phyloP scores from a whole-genome alignment of 2,113 vertebrate species.

The Trinectes maculatus region DNA sequence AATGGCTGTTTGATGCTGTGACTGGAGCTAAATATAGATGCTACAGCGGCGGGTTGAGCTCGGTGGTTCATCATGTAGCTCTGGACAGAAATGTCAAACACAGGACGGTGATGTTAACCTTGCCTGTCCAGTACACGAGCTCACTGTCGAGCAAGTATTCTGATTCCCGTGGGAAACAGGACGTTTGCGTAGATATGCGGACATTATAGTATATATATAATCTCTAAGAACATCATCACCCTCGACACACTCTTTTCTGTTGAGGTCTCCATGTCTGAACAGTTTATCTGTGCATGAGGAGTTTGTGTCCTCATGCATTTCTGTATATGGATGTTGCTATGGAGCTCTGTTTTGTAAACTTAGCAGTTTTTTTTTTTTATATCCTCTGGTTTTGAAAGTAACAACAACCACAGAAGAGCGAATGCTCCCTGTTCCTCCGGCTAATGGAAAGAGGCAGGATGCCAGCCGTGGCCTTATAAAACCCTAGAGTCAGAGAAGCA shows the following conservation, averaged over 20 bases:
- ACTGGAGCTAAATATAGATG: conserved; percentile 36
- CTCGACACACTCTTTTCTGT: too few species aligned
- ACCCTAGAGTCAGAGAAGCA: conserved; percentile 45
- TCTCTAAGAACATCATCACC: conserved; percentile 9
- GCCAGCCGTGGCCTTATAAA: conserved; percentile 64
- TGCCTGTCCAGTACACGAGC: conserved; percentile 4
- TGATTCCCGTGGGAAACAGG: too few species aligned
- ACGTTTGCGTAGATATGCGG: neutral
- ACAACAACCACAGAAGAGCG: conserved; percentile 55
- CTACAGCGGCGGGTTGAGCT: conserved; percentile 4
- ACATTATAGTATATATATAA: neutral
- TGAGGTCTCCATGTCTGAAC: conserved; percentile 8
- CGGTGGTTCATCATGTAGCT: conserved; percentile 13
- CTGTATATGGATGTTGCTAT: conserved; percentile 56
- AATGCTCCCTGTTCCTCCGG: conserved; percentile 43
- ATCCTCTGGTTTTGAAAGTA: conserved; percentile 44
- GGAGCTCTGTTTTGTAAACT: conserved; percentile 55
- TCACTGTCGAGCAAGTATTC: neutral
- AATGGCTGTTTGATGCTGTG: conserved; percentile 5
- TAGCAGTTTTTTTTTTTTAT: conserved; percentile 44
- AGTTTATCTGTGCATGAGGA: conserved; percentile 12
- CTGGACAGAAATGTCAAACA: conserved; percentile 54
- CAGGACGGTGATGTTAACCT: conserved; percentile 35
- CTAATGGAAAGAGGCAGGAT: conserved; percentile 58
- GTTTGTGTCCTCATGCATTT: conserved; percentile 1